A percentile compares a stretch with the other conserved stretches of the same genome.
These are phyloP conservation scores for Lepidochitona cinerea DNA, from an alignment of 2,888 invertebrate species.

Conservation along the genomic window DNA sequence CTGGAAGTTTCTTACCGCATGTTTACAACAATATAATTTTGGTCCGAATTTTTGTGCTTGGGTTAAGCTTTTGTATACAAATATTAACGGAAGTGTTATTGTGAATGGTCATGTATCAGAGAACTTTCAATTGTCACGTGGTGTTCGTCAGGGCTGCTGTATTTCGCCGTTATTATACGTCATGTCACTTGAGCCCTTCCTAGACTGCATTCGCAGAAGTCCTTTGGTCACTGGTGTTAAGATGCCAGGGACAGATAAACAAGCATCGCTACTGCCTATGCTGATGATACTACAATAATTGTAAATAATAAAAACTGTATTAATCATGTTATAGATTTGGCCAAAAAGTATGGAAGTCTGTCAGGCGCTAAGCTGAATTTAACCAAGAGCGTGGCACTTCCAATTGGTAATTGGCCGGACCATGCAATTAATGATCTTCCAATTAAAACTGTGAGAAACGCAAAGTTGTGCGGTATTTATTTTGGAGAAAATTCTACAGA, in stretches of 20 bases:
- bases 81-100: background rate
- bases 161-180: background rate
- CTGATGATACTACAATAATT: constrained; percentile 19
- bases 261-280: constrained; percentile 12
- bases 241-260: constrained; percentile 12
- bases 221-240: constrained; percentile 16
- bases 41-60: too few relatives aligned
- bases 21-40: too few relatives aligned
- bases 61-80: too few relatives aligned
- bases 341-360: constrained; percentile 4
- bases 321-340: background rate
- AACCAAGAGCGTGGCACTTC: constrained; percentile 26
- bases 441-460: background rate
- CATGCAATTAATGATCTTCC: background rate
- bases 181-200: background rate
- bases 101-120: background rate
- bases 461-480: background rate
- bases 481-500: background rate
- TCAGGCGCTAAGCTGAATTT: constrained; percentile 31
- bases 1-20: too few relatives aligned
- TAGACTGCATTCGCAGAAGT: background rate
- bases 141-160: constrained; percentile 7
- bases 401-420: constrained; percentile 31
- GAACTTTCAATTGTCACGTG: background rate
- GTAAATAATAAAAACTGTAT: constrained; percentile 2